Conservation (phyloP, 2,888 invertebrate species). For the Drosophila algonquin region DNA sequence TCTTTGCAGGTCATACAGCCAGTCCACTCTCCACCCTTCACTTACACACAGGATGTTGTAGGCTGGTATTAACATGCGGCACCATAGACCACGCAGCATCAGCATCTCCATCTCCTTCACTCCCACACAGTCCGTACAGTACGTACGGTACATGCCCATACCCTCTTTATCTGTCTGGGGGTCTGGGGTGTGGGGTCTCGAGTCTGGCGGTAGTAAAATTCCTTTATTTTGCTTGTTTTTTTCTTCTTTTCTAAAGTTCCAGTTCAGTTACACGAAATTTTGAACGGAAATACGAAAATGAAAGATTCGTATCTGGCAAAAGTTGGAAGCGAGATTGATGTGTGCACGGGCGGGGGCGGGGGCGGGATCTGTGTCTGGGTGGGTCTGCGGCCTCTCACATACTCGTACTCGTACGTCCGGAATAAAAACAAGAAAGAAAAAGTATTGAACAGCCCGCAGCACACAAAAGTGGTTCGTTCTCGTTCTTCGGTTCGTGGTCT, state of each 20-base stretch:
- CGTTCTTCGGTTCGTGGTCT: conserved; percentile 20
- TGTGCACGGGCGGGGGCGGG: conserved; percentile 54
- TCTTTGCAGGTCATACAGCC: not conserved
- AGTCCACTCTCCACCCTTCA: not conserved
- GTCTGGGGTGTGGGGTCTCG: not conserved
- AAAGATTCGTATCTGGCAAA: conserved; percentile 72
- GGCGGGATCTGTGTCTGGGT: not conserved
- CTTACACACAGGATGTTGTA: conserved; percentile 14
- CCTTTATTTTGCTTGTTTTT: conserved; percentile 32
- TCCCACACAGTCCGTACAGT: not conserved
- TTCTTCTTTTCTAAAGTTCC: conserved; percentile 47
- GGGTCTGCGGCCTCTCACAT: too few relatives aligned
- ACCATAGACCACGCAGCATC: conserved; percentile 41
- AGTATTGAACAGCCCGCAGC: conserved; percentile 70
- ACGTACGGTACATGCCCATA: not conserved
- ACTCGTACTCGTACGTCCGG: not conserved
- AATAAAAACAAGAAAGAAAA: conserved; percentile 29
- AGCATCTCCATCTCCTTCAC: conserved; percentile 7
- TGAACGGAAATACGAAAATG: conserved; percentile 76
- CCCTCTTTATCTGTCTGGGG: conserved; percentile 44
- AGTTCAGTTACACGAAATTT: conserved; percentile 70
- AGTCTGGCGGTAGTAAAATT: conserved; percentile 18
- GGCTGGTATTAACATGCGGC: conserved; percentile 53
- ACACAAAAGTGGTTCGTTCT: conserved; percentile 55
- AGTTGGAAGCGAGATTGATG: conserved; percentile 73